Evolutionary conservation across 2,113 vertebrate species (phyloP).

Genomic region (Lycaon pictus): DNA sequence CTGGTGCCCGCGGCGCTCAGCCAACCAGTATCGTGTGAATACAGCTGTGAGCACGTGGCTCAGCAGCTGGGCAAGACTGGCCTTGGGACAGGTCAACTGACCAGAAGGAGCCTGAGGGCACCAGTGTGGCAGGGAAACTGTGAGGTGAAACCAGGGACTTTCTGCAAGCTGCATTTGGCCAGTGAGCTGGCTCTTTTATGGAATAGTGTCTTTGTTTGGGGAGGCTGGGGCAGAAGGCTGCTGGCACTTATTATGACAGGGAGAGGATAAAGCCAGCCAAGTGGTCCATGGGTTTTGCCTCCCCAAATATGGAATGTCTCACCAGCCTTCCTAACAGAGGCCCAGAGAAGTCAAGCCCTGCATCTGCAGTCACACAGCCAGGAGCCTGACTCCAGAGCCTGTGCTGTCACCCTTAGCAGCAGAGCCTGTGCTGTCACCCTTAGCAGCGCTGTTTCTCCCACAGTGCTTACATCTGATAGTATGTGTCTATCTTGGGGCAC

Average conservation of each 20-base stretch:
- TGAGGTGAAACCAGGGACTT: background rate
- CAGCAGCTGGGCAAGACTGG: background rate
- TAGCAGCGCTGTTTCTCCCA: background rate
- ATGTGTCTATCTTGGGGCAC: background rate
- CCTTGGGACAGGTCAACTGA: background rate
- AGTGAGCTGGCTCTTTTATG: background rate
- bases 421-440: background rate
- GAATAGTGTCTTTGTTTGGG: no score
- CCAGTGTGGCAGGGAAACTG: background rate
- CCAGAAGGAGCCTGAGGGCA: background rate
- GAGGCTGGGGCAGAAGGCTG: background rate
- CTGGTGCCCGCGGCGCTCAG: background rate
- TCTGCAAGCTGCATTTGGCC: background rate
- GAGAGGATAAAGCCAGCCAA: background rate
- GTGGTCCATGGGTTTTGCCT: background rate
- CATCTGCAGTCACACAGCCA: background rate
- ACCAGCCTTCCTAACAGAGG: background rate
- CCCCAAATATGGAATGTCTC: background rate
- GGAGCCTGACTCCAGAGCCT: background rate
- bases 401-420: no score
- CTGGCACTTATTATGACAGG: accelerated
- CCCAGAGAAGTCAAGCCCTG: background rate
- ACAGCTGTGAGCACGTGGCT: background rate
- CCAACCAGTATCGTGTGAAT: background rate
- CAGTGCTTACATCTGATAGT: accelerated